Percentiles rank a stretch among this genome's conserved stretches.
These are phyloP conservation scores for Hippopotamus amphibius DNA, from an alignment of 2,113 vertebrate species.

Conservation along the genomic window DNA sequence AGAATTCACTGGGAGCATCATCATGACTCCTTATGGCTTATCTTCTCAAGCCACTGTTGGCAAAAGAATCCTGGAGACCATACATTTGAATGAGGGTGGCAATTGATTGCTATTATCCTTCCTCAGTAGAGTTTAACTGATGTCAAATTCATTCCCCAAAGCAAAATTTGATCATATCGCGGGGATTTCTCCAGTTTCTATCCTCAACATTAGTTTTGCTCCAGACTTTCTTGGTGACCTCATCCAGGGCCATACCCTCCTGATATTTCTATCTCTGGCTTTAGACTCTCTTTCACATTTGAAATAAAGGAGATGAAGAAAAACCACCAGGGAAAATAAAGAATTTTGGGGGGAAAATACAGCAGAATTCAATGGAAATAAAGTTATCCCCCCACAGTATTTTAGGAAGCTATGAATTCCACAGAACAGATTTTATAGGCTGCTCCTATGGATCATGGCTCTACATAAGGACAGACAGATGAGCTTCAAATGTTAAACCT, in stretches of 20 bases:
- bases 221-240: neutral
- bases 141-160: neutral
- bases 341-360: neutral
- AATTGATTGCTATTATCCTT: neutral
- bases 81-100: neutral
- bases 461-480: neutral
- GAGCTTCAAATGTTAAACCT: neutral
- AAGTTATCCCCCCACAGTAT: neutral
- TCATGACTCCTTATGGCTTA: neutral
- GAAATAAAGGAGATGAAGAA: slow-evolving; percentile 25
- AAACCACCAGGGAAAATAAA: neutral
- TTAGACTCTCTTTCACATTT: neutral
- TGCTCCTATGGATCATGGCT: neutral
- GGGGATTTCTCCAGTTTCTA: neutral
- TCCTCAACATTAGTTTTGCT: slow-evolving; percentile 12
- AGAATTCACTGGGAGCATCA: neutral
- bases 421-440: slow-evolving; percentile 37
- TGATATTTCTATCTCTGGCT: neutral
- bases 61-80: neutral
- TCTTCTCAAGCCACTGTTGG: neutral
- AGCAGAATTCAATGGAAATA: neutral
- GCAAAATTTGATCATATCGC: neutral
- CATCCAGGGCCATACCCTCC: neutral
- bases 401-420: slow-evolving; percentile 50
- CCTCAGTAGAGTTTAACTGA: neutral